Conservation (phyloP, 2,797 vertebrate species). For the Channa striata region DNA sequence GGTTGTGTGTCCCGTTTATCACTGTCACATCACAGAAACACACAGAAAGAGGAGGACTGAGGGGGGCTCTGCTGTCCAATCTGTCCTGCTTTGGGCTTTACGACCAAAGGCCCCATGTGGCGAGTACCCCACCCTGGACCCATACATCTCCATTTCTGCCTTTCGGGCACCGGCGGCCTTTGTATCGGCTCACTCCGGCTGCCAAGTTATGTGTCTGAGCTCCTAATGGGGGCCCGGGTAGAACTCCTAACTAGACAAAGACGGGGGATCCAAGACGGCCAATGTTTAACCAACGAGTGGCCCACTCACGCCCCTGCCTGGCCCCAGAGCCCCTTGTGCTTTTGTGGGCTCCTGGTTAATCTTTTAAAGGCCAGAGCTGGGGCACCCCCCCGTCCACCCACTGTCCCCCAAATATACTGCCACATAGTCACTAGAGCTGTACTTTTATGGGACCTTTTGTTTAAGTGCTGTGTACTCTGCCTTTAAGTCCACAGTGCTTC, state of each 20-base stretch:
- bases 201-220: constrained; percentile 76
- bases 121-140: constrained; percentile 69
- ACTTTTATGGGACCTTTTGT: constrained; percentile 77
- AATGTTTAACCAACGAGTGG: constrained; percentile 80
- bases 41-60: constrained; percentile 58
- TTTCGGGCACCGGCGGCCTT: constrained; percentile 74
- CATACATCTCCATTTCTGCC: constrained; percentile 82
- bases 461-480: constrained; percentile 41
- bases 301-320: constrained; percentile 72
- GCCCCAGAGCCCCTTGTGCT: constrained; percentile 63
- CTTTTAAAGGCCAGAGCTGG: constrained; percentile 72
- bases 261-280: constrained; percentile 60
- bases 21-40: constrained; percentile 78
- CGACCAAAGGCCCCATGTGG: constrained; percentile 74
- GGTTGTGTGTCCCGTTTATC: constrained; percentile 75
- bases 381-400: constrained; percentile 65
- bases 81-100: constrained; percentile 78
- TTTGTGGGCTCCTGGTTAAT: constrained; percentile 81
- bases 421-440: constrained; percentile 78
- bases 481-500: constrained; percentile 49
- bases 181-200: constrained; percentile 79
- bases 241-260: constrained; percentile 82
- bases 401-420: constrained; percentile 78
- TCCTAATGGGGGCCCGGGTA: constrained; percentile 67
- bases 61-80: constrained; percentile 69